Evolutionary conservation across 1,140 invertebrate genomes (phyloP).

Genomic region (Zaprionus nigranus): DNA sequence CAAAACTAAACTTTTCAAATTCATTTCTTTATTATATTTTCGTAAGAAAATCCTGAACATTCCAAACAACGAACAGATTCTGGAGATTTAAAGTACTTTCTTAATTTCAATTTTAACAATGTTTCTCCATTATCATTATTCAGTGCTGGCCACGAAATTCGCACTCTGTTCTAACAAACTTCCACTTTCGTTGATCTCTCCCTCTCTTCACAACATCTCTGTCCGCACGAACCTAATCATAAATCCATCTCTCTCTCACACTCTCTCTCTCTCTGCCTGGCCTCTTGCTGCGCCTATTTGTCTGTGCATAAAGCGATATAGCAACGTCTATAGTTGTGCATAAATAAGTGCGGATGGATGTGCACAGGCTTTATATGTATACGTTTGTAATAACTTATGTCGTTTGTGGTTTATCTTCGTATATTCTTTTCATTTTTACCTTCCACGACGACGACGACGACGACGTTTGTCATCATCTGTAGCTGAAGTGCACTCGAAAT

Average conservation of each 20-base stretch:
- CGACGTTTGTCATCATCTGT: conserved; percentile 54
- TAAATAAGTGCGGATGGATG: conserved; percentile 11
- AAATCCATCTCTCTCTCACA: neutral
- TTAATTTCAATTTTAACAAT: no score
- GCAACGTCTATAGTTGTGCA: conserved; percentile 15
- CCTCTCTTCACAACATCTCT: neutral
- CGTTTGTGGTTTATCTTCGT: conserved; percentile 61
- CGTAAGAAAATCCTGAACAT: no score
- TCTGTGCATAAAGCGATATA: conserved; percentile 16
- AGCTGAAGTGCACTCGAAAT: conserved; percentile 67
- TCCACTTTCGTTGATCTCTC: no score
- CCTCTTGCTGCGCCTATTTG: conserved; percentile 43
- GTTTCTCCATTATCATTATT: no score
- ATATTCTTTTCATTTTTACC: conserved; percentile 41
- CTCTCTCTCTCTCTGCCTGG: conserved; percentile 3
- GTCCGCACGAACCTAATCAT: conserved; percentile 16
- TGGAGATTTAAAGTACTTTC: no score
- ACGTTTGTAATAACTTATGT: conserved; percentile 62
- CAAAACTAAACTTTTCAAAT: no score
- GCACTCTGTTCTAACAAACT: no score
- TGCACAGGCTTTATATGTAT: conserved; percentile 34
- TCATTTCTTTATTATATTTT: no score
- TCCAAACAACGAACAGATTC: no score
- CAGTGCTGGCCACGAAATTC: no score
- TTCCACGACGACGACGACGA: conserved; percentile 23